phyloP scores from a whole-genome alignment of 2,113 vertebrate species.

The Thryonomys swinderianus region DNA sequence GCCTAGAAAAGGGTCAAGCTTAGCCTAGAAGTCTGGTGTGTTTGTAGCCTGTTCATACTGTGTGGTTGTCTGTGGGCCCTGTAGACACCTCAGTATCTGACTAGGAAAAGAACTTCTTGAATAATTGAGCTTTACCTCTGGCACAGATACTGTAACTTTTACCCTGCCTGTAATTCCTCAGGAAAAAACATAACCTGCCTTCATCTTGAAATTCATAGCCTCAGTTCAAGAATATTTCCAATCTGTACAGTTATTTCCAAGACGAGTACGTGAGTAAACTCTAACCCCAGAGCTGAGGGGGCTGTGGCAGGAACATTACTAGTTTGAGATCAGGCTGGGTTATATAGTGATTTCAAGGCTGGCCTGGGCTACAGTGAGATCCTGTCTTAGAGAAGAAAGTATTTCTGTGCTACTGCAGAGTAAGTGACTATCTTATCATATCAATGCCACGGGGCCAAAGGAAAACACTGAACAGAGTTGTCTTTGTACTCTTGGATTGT shows the following conservation, averaged over 20 bases:
- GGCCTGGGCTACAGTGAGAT: neutral
- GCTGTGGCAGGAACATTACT: neutral
- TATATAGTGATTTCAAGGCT: neutral
- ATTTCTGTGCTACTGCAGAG: neutral
- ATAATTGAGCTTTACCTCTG: constrained; percentile 16
- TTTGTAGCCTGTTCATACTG: neutral
- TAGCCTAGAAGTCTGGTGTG: neutral
- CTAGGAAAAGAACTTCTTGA: neutral
- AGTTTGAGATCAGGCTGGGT: neutral
- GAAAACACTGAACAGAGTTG: constrained; percentile 17
- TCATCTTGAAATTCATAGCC: constrained; percentile 24
- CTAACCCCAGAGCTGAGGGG: neutral
- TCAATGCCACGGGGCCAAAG: neutral
- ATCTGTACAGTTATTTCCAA: neutral
- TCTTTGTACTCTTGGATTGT: constrained; percentile 3
- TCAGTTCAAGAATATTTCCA: neutral
- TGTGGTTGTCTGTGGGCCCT: neutral
- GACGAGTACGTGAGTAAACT: neutral
- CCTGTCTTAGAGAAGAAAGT: neutral
- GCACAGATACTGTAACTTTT: constrained; percentile 36
- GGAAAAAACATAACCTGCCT: constrained; percentile 43
- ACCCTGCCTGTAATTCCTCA: constrained; percentile 19
- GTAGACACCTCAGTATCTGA: constrained; percentile 6
- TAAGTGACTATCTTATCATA: neutral
- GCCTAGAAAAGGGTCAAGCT: constrained; percentile 23